These are phyloP conservation scores for Orycteropus afer DNA, from an alignment of 2,113 vertebrate genomes.

Conservation along the genomic window DNA sequence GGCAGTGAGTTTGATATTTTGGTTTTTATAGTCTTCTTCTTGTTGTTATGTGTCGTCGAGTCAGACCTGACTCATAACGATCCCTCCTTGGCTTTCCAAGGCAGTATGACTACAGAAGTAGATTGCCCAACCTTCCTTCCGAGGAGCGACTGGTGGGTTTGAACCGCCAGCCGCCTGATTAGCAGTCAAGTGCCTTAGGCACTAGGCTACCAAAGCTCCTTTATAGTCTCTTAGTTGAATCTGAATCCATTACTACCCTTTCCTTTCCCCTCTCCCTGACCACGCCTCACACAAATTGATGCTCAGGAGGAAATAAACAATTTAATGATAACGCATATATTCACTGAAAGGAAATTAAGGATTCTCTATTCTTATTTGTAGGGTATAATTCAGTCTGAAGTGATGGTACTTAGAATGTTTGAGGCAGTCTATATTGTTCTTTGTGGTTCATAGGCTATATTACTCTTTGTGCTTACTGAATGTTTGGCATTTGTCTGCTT, in stretches of 20 bases:
- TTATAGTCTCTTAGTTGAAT: not conserved
- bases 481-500: not conserved
- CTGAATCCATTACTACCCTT: not conserved
- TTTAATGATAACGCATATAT: not conserved
- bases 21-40: no score
- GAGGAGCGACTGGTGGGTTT: no score
- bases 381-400: not conserved
- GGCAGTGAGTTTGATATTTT: no score
- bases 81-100: no score
- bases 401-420: not conserved
- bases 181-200: no score
- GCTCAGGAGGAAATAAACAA: not conserved
- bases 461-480: not conserved
- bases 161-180: no score
- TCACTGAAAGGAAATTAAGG: not conserved
- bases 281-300: not conserved
- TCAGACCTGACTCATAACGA: no score
- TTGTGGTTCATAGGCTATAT: not conserved
- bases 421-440: not conserved
- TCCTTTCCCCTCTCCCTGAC: not conserved
- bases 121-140: no score
- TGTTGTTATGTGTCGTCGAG: no score
- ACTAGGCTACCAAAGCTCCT: no score
- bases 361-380: not conserved
- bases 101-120: no score